Evolutionary conservation across 2,113 vertebrate genomes (phyloP).

Genomic region (Megaceryle torquata): DNA sequence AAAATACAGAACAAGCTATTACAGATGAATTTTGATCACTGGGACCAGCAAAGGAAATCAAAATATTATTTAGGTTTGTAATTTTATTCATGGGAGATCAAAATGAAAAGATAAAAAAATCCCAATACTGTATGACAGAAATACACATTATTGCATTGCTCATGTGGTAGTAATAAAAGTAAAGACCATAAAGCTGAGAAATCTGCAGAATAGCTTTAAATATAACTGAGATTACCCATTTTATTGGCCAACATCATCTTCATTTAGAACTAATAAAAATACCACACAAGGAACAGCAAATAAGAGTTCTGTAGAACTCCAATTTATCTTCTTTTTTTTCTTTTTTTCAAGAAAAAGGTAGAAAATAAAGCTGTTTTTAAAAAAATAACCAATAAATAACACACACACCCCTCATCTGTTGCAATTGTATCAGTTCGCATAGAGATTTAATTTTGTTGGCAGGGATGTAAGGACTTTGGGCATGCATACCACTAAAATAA

Average conservation of each 20-base stretch:
- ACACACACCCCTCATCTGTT: neutral
- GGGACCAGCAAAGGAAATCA: conserved; percentile 14
- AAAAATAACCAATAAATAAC: neutral
- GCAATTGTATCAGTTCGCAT: conserved; percentile 7
- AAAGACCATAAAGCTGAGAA: conserved; percentile 15
- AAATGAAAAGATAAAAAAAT: neutral
- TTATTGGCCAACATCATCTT: neutral
- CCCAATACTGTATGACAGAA: conserved; percentile 8
- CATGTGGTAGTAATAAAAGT: conserved; percentile 24
- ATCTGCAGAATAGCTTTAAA: conserved; percentile 6
- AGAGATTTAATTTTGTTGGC: conserved; percentile 55
- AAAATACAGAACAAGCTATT: neutral
- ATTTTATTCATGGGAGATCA: conserved; percentile 16
- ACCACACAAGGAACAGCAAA: neutral
- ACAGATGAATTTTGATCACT: conserved; percentile 1
- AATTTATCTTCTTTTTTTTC: neutral
- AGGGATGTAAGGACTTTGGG: conserved; percentile 24
- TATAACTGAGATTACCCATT: neutral
- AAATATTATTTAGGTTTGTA: conserved; percentile 35
- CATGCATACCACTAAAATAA: conserved; percentile 27
- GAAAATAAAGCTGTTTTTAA: neutral
- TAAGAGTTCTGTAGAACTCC: neutral
- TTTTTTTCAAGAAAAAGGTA: neutral
- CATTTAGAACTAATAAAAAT: conserved; percentile 23
- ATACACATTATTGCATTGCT: neutral